phyloP scores from a whole-genome alignment of 2,797 vertebrate genomes.

The Pseudocheirus occidentalis region DNA sequence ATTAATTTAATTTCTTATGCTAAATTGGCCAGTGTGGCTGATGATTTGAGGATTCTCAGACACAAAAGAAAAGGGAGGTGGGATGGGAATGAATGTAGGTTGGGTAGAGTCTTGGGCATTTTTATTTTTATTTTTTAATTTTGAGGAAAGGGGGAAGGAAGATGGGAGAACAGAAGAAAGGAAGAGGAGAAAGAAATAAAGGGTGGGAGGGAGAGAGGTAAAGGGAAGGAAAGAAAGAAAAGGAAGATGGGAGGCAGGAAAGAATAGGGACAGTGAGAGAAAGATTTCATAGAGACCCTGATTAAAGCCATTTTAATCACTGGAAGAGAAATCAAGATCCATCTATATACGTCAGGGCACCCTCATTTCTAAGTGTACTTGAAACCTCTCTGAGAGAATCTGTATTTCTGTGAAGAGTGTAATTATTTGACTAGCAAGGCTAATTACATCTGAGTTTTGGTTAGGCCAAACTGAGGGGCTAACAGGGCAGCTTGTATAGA shows the following conservation, averaged over 20 bases:
- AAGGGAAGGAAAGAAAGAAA: not conserved
- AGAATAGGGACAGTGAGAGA: not conserved
- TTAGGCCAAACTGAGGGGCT: not conserved
- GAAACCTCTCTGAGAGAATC: not conserved
- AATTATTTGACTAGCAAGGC: not conserved
- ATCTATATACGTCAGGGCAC: no score
- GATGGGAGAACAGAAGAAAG: not conserved
- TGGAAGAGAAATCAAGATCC: not conserved
- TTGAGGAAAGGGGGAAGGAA: not conserved
- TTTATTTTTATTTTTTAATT: constrained; percentile 5
- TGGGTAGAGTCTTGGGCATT: not conserved
- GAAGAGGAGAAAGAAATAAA: not conserved
- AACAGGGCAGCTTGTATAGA: not conserved
- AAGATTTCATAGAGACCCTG: not conserved
- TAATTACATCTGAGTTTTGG: accelerated
- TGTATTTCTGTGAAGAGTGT: accelerated
- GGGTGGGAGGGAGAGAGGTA: not conserved
- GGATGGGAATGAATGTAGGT: not conserved
- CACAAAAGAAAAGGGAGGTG: constrained; percentile 31
- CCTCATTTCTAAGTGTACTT: not conserved
- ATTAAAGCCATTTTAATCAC: not conserved
- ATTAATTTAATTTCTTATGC: constrained; percentile 85
- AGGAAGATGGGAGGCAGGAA: not conserved
- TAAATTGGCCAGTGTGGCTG: constrained; percentile 72
- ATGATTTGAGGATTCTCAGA: constrained; percentile 61